Conservation (phyloP, 2,888 invertebrate species). For the Pterostichus niger region DNA sequence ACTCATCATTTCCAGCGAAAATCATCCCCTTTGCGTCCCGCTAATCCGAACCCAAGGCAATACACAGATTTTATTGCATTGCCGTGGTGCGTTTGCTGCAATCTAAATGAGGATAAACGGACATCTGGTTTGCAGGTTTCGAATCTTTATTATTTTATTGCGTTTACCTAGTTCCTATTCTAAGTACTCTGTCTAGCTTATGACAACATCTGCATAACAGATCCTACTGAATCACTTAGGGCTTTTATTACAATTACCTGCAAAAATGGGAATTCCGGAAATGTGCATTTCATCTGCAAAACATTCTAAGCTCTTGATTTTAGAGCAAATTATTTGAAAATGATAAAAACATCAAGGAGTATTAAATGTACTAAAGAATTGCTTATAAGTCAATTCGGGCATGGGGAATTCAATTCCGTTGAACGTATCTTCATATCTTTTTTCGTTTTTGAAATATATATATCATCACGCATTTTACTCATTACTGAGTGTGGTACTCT, state of each 20-base stretch:
- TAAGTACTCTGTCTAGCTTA: neutral
- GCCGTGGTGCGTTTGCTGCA: neutral
- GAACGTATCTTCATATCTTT: too few relatives aligned
- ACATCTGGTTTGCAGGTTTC: slow-evolving; percentile 37
- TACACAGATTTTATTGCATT: slow-evolving; percentile 44
- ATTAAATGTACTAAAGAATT: too few relatives aligned
- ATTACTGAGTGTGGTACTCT: too few relatives aligned
- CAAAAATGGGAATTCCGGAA: slow-evolving; percentile 48
- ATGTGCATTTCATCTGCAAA: neutral
- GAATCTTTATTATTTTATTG: slow-evolving; percentile 36
- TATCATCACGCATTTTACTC: too few relatives aligned
- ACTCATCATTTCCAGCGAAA: slow-evolving; percentile 21
- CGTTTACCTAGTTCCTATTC: slow-evolving; percentile 25
- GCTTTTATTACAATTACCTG: slow-evolving; percentile 13
- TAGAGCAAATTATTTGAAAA: too few relatives aligned
- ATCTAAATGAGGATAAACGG: neutral
- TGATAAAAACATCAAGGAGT: too few relatives aligned
- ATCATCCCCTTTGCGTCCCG: neutral
- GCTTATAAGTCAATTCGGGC: too few relatives aligned
- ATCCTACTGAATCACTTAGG: neutral
- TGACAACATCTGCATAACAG: slow-evolving; percentile 15
- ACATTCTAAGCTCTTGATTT: too few relatives aligned
- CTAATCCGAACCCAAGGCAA: neutral
- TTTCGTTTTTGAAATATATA: too few relatives aligned
- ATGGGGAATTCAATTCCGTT: too few relatives aligned